Percentiles rank a stretch among this genome's conserved stretches.
phyloP scores from a whole-genome alignment of 2,797 vertebrate species.

The Epinephelus coioides region DNA sequence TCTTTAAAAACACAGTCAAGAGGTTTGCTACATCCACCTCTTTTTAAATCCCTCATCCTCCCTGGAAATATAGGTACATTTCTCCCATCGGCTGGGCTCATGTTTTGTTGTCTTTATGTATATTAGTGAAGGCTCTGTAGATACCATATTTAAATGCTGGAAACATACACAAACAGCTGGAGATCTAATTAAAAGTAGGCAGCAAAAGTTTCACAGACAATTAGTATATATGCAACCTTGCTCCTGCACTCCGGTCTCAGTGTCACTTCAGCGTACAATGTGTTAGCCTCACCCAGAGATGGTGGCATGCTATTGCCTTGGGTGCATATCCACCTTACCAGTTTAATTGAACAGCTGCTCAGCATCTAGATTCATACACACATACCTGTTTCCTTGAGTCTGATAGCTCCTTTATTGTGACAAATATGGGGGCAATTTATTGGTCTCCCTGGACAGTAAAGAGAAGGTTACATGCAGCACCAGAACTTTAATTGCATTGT shows the following conservation, averaged over 20 bases:
- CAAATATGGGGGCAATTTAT: constrained; percentile 85
- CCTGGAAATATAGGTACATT: neutral
- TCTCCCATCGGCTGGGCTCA: neutral
- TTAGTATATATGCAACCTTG: constrained; percentile 46
- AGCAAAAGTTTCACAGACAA: constrained; percentile 46
- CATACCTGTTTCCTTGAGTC: constrained; percentile 73
- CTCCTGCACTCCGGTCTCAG: constrained; percentile 44
- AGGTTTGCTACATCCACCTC: constrained; percentile 2
- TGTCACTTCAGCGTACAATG: constrained; percentile 63
- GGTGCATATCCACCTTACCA: constrained; percentile 71
- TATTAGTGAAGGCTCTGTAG: constrained; percentile 4
- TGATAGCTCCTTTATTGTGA: constrained; percentile 85
- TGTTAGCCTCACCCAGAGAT: constrained; percentile 57
- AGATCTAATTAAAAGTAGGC: constrained; percentile 45
- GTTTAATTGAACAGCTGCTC: constrained; percentile 87
- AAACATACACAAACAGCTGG: constrained; percentile 15
- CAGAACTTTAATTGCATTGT: constrained; percentile 86
- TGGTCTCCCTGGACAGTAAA: constrained; percentile 86
- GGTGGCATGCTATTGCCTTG: constrained; percentile 67
- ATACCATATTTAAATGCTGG: constrained; percentile 34
- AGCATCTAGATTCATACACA: constrained; percentile 76
- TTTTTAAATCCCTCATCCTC: constrained; percentile 6
- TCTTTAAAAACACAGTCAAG: constrained; percentile 2
- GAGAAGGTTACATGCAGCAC: constrained; percentile 83
- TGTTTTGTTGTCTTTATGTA: constrained; percentile 37